These are phyloP conservation scores for Cyclura pinguis DNA, from an alignment of 2,797 vertebrate genomes.

Conservation along the genomic window DNA sequence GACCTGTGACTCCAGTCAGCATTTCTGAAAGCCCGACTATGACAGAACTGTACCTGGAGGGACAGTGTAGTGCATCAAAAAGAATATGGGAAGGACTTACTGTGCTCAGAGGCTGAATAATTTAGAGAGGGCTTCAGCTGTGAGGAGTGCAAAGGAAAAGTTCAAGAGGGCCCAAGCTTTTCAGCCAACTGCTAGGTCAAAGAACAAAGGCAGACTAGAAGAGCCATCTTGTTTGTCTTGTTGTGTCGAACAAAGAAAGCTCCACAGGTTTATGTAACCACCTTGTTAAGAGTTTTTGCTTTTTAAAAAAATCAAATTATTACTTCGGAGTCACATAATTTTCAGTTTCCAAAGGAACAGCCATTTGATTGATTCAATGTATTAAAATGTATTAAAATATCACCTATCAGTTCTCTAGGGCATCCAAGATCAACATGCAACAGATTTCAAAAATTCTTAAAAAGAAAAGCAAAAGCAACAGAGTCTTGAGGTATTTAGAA, in stretches of 20 bases:
- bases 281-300: neutral
- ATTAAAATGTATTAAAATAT: too few species aligned
- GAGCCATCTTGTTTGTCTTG: neutral
- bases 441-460: too few species aligned
- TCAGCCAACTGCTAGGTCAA: constrained; percentile 7
- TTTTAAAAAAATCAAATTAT: neutral
- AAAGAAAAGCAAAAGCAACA: neutral
- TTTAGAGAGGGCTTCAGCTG: constrained; percentile 9
- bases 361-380: too few species aligned
- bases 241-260: neutral
- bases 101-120: constrained; percentile 10
- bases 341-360: too few species aligned
- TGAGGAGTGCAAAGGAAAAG: neutral
- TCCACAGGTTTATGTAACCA: neutral
- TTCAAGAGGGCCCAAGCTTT: constrained; percentile 6
- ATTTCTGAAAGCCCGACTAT: constrained; percentile 28
- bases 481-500: neutral
- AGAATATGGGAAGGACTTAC: constrained; percentile 3
- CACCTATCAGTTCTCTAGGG: too few species aligned
- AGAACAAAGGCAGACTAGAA: neutral
- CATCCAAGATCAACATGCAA: too few species aligned
- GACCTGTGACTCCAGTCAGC: constrained; percentile 16
- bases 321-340: neutral
- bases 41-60: constrained; percentile 36
- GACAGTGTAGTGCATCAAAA: neutral